Evolutionary conservation across 2,113 vertebrate species (phyloP), one percentile per base, ranked within the genome.

Genomic region (Ceyx melanurus): DNA sequence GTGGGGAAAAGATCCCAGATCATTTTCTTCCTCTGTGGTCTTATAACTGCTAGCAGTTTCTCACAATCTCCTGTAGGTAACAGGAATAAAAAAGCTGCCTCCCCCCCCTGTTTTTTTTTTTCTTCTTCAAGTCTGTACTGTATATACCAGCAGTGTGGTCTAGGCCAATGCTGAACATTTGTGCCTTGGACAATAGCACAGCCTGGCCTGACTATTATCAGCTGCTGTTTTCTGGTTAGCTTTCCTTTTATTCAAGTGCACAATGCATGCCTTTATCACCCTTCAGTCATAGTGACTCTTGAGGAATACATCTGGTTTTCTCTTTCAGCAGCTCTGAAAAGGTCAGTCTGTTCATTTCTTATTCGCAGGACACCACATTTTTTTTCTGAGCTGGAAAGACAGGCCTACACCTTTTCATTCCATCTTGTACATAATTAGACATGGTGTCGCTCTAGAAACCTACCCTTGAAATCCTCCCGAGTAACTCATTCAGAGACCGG

Each of bases 271-370:
- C 98, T 97, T 97, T 97, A 97, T 97, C 97, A 97, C 95, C 96
- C 97, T 98, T 98, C 98, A 98, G 97, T 98, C 98, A 97, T 97
- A 97, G 97, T 98, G 98, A 98, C 98, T 98, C 97, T 98, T 98
- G 97, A 98, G 97, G 97, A 98, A 98, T 98, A 98, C 98, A 98
- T 98, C 97, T 98, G 98, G 97, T 98, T 98, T 98, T 98, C 97
- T 97, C 98, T 98, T 98, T 98, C 98, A 98, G 98, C 95, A 91
- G 68, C 96, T 98, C 97, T 98, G 97, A 98, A 98, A 98, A 98
- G 97, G 97, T 98, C 97, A 98, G 97, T 97, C 97, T 98, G 97
- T 98, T 98, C 97, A 97, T 98, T 98, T 98, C 98, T 98, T 97
- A 98, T 97, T 98, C 90, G 96, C 95, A 94, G 97, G 97, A 97